Evolutionary conservation across 2,888 invertebrate genomes (phyloP), one percentile per base, ranked within the genome.

Genomic region (Campoplex nolae): DNA sequence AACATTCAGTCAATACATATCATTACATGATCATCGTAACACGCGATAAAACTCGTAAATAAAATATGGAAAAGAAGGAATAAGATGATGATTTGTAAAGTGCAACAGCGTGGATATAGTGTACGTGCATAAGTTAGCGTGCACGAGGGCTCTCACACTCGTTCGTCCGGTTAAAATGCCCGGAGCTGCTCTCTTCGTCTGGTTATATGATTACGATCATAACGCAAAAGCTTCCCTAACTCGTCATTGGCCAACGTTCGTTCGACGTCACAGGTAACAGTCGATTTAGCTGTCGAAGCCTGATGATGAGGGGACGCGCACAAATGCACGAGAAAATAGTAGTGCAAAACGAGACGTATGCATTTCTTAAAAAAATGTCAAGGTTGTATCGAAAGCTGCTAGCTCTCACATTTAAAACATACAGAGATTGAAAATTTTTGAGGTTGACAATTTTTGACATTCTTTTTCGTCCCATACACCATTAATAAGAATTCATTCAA

Each of bases 131-230:
- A 56, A 74, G 38, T 18, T 13, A 18, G 71, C 82, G 89, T 89
- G 88, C 86, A 77, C 80, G 88, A 81, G 86, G 67, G 88, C 80
- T 71, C 56, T 71, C 71, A 84, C 89, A 86, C 88, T 89, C 89
- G 90, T 89, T 87, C 80, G 89, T 88, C 82, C 84, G 90, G 91
- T 91, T 90, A 88, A 88, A 89, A 91, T 84, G 91, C 91, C 91
- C 90, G 88, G 32, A 74, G 83, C 83, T 48, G 54, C 54, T 74
- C 71, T 70, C 35, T 87, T 91, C 91, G 90, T 92, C 92, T 90
- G 92, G 89, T 91, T 91, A 90, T 89, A 89, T 93, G 93, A 93
- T 93, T 92, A 92, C 91, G 91, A 93, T 93, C 93, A 91, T 92
- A 93, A 93, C 91, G 91, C 93, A 93, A 92, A 93, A 91, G 89